A percentile compares a stretch with the other conserved stretches of the same genome.
Conservation (phyloP, 2,797 vertebrate genomes). For the Cyprinella venusta region DNA sequence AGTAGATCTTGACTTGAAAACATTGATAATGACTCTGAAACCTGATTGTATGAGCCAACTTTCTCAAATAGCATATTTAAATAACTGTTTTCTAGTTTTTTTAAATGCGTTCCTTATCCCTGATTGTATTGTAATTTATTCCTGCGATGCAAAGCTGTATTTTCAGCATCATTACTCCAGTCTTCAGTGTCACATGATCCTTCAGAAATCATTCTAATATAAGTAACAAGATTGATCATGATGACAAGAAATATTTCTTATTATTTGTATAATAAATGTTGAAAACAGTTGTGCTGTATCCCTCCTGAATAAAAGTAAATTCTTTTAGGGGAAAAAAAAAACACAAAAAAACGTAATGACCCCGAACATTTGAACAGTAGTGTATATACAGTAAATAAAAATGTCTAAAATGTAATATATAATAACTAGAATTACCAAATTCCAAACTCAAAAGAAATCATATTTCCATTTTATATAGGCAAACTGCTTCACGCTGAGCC, state of each 20-base stretch:
- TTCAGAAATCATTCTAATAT: neutral
- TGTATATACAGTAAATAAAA: neutral
- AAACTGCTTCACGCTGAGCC: neutral
- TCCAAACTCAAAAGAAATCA: neutral
- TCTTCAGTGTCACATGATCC: no score
- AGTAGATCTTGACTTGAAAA: conserved; percentile 16
- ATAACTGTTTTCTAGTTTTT: neutral
- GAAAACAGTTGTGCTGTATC: neutral
- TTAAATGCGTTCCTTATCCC: neutral
- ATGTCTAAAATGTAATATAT: neutral
- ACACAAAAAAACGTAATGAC: neutral
- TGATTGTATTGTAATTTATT: neutral
- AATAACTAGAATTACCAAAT: neutral
- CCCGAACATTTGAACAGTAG: neutral
- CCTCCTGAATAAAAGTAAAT: neutral
- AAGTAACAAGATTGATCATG: neutral
- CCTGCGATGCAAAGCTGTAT: neutral
- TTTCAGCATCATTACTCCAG: neutral
- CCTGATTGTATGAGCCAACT: neutral
- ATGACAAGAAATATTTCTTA: neutral
- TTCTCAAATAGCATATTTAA: neutral
- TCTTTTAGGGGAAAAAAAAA: neutral
- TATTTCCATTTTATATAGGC: conserved; percentile 8
- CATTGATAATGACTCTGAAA: neutral
- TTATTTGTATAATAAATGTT: neutral